These are phyloP conservation scores for Echinarachnius parma DNA, from an alignment of 53 echinoderm and acorn worm species.

Conservation along the genomic window DNA sequence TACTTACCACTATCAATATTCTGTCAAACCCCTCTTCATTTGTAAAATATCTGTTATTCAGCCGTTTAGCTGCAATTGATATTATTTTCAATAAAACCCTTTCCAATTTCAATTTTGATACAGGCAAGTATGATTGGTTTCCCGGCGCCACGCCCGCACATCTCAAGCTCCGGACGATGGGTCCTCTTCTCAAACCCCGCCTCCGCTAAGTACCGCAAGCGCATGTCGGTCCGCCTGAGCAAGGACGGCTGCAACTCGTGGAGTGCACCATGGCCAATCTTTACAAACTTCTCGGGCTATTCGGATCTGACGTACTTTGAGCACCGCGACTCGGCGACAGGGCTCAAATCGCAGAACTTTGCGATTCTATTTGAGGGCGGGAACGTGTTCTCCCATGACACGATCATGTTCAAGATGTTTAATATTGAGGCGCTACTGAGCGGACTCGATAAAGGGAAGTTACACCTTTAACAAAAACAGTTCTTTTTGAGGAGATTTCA, in stretches of 20 bases:
- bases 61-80: too few species aligned
- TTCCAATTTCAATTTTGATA: too few species aligned
- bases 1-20: too few species aligned
- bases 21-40: too few species aligned
- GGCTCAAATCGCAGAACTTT: constrained; percentile 75
- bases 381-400: constrained; percentile 37
- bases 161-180: constrained; percentile 48
- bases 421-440: constrained; percentile 67
- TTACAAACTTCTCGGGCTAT: constrained; percentile 57
- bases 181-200: constrained; percentile 87
- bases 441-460: constrained; percentile 48
- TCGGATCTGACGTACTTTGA: constrained; percentile 89
- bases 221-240: constrained; percentile 72
- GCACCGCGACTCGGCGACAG: constrained; percentile 39
- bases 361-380: constrained; percentile 87
- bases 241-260: constrained; percentile 72
- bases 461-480: constrained; percentile 16
- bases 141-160: constrained; percentile 62
- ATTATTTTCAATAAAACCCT: too few species aligned
- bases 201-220: constrained; percentile 56
- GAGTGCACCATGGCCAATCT: constrained; percentile 66
- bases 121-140: constrained; percentile 85
- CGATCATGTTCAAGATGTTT: constrained; percentile 85
- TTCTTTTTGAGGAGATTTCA: neutral
- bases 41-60: too few species aligned